phyloP scores from a whole-genome alignment of 2,888 invertebrate genomes.

The Apamea anceps region DNA sequence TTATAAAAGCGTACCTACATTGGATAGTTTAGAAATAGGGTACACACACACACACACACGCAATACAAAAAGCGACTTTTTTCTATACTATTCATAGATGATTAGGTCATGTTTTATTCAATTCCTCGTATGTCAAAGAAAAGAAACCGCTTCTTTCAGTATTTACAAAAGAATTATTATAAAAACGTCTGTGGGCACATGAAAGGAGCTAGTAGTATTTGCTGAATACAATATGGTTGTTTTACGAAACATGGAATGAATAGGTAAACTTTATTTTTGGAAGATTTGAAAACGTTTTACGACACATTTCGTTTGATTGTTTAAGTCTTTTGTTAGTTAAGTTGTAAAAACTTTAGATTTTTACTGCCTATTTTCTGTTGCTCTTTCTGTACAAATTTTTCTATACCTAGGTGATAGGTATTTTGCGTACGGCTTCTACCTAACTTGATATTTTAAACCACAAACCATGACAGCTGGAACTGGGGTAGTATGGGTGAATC shows the following conservation, averaged over 20 bases:
- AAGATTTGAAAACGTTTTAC: conserved; percentile 30
- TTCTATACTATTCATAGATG: not conserved
- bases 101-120: conserved; percentile 20
- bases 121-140: not conserved
- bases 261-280: conserved; percentile 13
- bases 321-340: conserved; percentile 26
- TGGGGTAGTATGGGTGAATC: too few species aligned
- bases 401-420: too few species aligned
- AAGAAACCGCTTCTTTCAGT: conserved; percentile 11
- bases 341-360: conserved; percentile 39
- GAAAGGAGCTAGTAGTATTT: not conserved
- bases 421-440: too few species aligned
- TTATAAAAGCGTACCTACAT: not conserved
- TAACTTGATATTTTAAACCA: not conserved
- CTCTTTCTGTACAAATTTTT: not conserved
- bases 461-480: not conserved
- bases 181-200: conserved; percentile 8
- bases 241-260: conserved; percentile 8
- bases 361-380: not conserved
- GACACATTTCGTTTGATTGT: conserved; percentile 26
- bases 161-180: conserved; percentile 32
- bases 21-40: not conserved
- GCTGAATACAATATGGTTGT: conserved; percentile 6
- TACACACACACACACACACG: not conserved
- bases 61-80: not conserved